Evolutionary conservation across 2,888 invertebrate genomes (phyloP).

Genomic region (Thymelicus lineola): DNA sequence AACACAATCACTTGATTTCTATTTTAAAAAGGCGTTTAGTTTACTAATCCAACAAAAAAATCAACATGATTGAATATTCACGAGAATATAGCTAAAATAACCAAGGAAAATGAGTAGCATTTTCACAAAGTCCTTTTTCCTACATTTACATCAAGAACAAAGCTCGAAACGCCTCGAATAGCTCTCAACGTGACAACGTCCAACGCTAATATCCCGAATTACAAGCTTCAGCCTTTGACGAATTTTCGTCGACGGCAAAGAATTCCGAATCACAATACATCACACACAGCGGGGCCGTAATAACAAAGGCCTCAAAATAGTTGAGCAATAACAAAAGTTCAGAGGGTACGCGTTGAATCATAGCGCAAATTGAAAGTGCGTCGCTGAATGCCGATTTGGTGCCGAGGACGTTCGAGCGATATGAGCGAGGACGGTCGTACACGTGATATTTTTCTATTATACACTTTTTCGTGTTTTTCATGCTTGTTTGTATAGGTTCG

Average conservation of each 20-base stretch:
- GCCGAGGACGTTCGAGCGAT: constrained; percentile 21
- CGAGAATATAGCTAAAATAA: too few relatives aligned
- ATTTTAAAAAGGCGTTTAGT: too few relatives aligned
- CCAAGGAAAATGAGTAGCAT: background rate
- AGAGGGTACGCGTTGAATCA: constrained; percentile 30
- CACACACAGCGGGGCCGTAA: constrained; percentile 29
- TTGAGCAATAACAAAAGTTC: constrained; percentile 36
- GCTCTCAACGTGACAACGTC: constrained; percentile 7
- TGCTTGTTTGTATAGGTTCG: background rate
- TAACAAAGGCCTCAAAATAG: constrained; percentile 36
- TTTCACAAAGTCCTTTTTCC: background rate
- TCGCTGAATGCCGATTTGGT: constrained; percentile 33
- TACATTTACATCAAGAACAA: background rate
- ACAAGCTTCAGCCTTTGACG: constrained; percentile 15
- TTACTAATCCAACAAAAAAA: too few relatives aligned
- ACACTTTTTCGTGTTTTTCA: constrained; percentile 1
- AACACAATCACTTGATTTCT: too few relatives aligned
- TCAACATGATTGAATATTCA: too few relatives aligned
- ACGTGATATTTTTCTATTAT: constrained; percentile 9
- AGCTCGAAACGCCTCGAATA: constrained; percentile 7
- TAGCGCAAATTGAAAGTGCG: constrained; percentile 34
- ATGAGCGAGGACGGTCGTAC: constrained; percentile 7
- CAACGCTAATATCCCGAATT: constrained; percentile 21
- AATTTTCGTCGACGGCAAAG: constrained; percentile 26
- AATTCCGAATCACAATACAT: constrained; percentile 35